Conservation (phyloP, 2,797 vertebrate genomes). For the Rhadinocentrus ornatus region DNA sequence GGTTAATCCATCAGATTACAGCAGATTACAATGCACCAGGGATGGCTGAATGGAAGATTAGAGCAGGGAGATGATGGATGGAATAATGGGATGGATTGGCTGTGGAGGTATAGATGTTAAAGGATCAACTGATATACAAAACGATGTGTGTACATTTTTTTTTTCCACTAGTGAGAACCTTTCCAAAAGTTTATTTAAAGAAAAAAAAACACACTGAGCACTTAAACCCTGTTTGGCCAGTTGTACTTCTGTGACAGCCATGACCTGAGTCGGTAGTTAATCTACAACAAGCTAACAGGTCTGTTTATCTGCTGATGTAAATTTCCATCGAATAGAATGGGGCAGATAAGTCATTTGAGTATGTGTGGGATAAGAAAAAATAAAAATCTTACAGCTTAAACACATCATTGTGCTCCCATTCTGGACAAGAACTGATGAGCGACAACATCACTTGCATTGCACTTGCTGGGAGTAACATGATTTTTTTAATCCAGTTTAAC, state of each 20-base stretch:
- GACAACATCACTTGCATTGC: background rate
- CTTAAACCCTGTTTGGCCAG: background rate
- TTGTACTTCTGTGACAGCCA: constrained; percentile 4
- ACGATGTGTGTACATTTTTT: constrained; percentile 31
- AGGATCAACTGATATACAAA: constrained; percentile 47
- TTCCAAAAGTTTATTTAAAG: background rate
- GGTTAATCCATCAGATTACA: constrained; percentile 81
- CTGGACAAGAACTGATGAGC: constrained; percentile 3
- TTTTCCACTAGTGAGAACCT: constrained; percentile 8
- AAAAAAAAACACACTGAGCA: background rate
- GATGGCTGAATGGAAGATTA: constrained; percentile 70
- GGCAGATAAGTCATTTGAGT: background rate
- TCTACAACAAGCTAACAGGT: background rate
- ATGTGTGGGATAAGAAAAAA: background rate
- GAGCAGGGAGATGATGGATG: constrained; percentile 52
- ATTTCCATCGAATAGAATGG: background rate
- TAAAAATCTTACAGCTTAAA: background rate
- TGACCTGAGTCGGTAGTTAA: background rate
- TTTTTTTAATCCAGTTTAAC: background rate
- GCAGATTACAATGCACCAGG: constrained; percentile 72
- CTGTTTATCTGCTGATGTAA: background rate
- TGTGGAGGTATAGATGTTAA: constrained; percentile 50
- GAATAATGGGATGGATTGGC: constrained; percentile 55
- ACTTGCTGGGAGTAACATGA: background rate
- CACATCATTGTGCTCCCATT: background rate